Conservation (phyloP, 2,888 invertebrate genomes). For the Phania funesta region DNA sequence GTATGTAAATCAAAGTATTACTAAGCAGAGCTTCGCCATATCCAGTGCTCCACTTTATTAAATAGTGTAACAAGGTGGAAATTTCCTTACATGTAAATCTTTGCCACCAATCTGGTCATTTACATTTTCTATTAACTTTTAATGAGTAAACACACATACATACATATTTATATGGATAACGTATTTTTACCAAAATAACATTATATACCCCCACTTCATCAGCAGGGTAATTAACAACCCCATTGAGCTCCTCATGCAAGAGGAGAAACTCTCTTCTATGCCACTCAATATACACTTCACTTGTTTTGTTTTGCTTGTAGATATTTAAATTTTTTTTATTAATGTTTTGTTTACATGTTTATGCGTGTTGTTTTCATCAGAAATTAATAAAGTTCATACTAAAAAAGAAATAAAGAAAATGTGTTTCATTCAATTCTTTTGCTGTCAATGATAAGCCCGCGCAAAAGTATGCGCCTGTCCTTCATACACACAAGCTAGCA, state of each 20-base stretch:
- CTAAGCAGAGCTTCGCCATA: too few species aligned
- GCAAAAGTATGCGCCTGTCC: conserved; percentile 60
- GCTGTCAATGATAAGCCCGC: conserved; percentile 55
- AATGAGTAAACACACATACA: neutral
- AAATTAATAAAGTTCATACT: conserved; percentile 21
- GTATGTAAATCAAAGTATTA: too few species aligned
- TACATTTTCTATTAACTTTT: neutral
- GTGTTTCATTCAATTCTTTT: conserved; percentile 55
- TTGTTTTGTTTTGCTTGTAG: conserved; percentile 15
- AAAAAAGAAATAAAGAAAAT: conserved; percentile 21
- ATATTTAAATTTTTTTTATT: neutral
- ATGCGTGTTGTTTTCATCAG: conserved; percentile 35
- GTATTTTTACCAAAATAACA: neutral
- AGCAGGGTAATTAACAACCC: conserved; percentile 23
- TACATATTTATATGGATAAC: neutral
- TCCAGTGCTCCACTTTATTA: too few species aligned
- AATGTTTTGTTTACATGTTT: conserved; percentile 22
- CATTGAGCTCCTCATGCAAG: conserved; percentile 7
- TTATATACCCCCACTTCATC: conserved; percentile 34
- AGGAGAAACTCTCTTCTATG: neutral
- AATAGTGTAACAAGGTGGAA: too few species aligned
- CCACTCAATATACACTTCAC: conserved; percentile 3
- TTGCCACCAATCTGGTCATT: neutral
- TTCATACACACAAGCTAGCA: conserved; percentile 21
- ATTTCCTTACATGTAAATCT: too few species aligned